Evolutionary conservation across 2,888 invertebrate genomes (phyloP).

Genomic region (Lasius platythorax): DNA sequence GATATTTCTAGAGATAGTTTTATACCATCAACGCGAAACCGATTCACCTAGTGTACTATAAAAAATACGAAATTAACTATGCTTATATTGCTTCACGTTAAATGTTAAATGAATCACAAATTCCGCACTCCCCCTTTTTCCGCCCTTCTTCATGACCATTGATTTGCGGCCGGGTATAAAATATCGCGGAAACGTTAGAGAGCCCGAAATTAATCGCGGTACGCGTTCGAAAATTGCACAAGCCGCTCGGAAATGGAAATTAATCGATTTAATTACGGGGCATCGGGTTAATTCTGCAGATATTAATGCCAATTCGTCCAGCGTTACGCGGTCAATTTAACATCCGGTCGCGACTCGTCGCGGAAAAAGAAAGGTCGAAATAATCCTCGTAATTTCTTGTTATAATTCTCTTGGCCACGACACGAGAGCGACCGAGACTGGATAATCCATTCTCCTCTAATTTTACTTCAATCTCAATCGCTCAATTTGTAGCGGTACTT

Average conservation of each 20-base stretch:
- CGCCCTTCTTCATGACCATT: constrained; percentile 7
- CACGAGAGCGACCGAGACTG: constrained; percentile 38
- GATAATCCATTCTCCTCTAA: constrained; percentile 51
- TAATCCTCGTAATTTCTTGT: constrained; percentile 55
- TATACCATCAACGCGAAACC: not conserved
- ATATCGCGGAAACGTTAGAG: constrained; percentile 47
- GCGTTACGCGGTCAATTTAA: constrained; percentile 66
- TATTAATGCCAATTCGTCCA: constrained; percentile 66
- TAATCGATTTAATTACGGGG: constrained; percentile 58
- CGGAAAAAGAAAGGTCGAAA: constrained; percentile 17
- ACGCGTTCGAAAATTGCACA: constrained; percentile 37
- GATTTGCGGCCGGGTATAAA: constrained; percentile 51
- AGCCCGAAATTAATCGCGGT: constrained; percentile 41
- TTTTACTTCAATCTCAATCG: constrained; percentile 7
- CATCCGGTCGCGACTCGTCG: constrained; percentile 44
- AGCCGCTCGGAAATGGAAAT: constrained; percentile 51
- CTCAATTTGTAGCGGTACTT: constrained; percentile 55
- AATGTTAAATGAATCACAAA: constrained; percentile 43
- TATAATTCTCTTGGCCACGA: constrained; percentile 60
- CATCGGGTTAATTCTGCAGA: constrained; percentile 59
- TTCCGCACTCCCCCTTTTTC: not conserved
- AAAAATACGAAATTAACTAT: constrained; percentile 49
- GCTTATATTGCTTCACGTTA: constrained; percentile 19
- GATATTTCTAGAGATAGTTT: not conserved
- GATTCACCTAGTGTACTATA: constrained; percentile 1